Evolutionary conservation across 2,797 vertebrate species (phyloP), one percentile per base, ranked within the genome.

Genomic region (Harpagifer antarcticus): DNA sequence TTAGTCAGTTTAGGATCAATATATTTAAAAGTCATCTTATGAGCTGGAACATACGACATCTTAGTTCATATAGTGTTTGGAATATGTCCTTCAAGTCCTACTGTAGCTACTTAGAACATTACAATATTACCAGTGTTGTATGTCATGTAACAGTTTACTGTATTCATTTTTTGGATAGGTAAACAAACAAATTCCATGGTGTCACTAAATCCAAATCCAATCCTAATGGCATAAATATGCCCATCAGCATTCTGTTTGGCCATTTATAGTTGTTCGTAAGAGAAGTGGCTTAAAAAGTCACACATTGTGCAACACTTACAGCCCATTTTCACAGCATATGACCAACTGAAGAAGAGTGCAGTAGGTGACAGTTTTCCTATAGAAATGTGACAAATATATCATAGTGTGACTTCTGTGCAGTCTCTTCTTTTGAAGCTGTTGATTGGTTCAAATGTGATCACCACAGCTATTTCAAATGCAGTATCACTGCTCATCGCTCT

Each of bases 301-400:
- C 52, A 62, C 47, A 69, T 81, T 67, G 54, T 76, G 44, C 60
- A 79, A 68, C 62, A 60, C 57, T 1, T 48, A 4, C 1, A 66
- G 33, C 19, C 44, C 27, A 68, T 50, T 71, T 64, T 62, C 33
- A 40, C 37, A 43, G 44, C 61, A 42, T 42, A 20, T 17, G 12
- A 9, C 23, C 43, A 44, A 11, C 31, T 14, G 9, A 49, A 27
- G 43, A 31, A 7, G 1, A 40, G 31, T 19, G 17, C 13, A 55
- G 17, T 14, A 49, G 23, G 7, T 44, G 7, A 50, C 33, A 0
- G 7, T 10, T 20, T 50, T 43, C 61, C 8, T 3, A 3, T 9
- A 43, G 14, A 27, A 53, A 42, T 13, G 5, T 17, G 9, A 15
- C 8, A 11, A 15, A 12, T 9, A 27, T 15, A 53, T 4, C 11